A percentile compares a stretch with the other conserved stretches of the same genome.
These are phyloP conservation scores for Drosophila takahashii DNA, from an alignment of 1,140 invertebrate species.

Conservation along the genomic window DNA sequence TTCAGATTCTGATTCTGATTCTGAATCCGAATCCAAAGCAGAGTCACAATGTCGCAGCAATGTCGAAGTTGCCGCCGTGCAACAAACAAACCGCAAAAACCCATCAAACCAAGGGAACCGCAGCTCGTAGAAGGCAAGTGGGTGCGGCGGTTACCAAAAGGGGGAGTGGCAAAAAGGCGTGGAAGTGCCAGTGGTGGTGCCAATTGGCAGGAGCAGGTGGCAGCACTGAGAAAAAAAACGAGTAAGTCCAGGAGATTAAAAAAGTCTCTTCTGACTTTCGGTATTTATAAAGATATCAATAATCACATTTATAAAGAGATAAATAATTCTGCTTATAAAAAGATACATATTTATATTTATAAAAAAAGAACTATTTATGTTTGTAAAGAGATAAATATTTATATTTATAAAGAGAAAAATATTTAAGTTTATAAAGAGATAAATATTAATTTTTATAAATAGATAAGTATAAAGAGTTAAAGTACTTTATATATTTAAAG, in stretches of 20 bases:
- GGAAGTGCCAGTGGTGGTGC: neutral
- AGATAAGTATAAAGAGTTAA: too few species aligned
- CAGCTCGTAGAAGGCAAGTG: conserved; percentile 37
- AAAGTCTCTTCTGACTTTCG: neutral
- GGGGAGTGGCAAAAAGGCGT: conserved; percentile 6
- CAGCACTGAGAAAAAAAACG: neutral
- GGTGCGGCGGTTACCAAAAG: conserved; percentile 7
- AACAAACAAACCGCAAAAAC: conserved; percentile 61
- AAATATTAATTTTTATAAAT: too few species aligned
- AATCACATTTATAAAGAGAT: too few species aligned
- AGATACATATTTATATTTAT: too few species aligned
- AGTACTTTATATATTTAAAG: too few species aligned
- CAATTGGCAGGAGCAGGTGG: conserved; percentile 2
- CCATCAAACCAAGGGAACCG: conserved; percentile 54
- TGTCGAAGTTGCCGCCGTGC: conserved; percentile 34
- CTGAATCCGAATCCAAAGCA: conserved; percentile 9
- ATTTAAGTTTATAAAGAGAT: too few species aligned
- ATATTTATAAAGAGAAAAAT: too few species aligned
- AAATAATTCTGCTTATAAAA: too few species aligned
- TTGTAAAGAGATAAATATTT: too few species aligned
- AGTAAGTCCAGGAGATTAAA: neutral
- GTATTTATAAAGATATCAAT: too few species aligned
- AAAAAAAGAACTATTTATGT: too few species aligned
- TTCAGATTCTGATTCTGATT: neutral
- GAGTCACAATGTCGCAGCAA: conserved; percentile 21